Evolutionary conservation across 2,888 invertebrate genomes (phyloP), one percentile per base, ranked within the genome.

Genomic region (Drosophila ezoana): DNA sequence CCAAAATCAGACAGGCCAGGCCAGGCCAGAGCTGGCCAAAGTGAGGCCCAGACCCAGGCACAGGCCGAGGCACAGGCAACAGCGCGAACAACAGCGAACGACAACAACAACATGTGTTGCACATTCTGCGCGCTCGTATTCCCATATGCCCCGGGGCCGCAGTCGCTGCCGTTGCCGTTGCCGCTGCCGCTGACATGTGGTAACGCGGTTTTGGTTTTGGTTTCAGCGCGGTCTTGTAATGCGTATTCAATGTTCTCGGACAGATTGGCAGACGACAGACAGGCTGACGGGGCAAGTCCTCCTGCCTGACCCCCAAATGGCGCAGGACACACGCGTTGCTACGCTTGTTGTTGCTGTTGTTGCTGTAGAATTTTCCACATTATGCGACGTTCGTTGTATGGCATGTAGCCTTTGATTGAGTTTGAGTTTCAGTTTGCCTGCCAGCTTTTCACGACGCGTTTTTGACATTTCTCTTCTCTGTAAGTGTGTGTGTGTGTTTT

Each of bases 161-260:
- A 53, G 61, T 20, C 48, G 43, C 14, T 54, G 72, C 37, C 52
- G 74, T 44, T 60, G 53, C 41, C 18, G 58, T 16, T 58, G 61
- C 67, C 37, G 67, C 65, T 62, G 80, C 67, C 80, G 68, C 87
- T 87, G 89, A 89, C 89, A 84, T 87, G 81, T 84, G 89, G 87
- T 89, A 89, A 89, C 85, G 89, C 76, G 89, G 85, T 76, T 87
- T 89, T 79, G 84, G 77, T 71, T 71, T 72, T 77, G 83, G 84
- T 74, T 88, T 62, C 75, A 76, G 70, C 79, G 88, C 82, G 88
- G 85, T 87, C 89, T 89, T 89, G 89, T 85, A 85, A 85, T 85
- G 85, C 85, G 85, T 89, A 85, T 85, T 89, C 85, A 85, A 85
- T 85, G 89, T 89, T 89, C 72, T 74, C 74, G 73, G 89, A 76